These are phyloP conservation scores for Eulithis testata DNA, from an alignment of 2,888 invertebrate species.

Conservation along the genomic window DNA sequence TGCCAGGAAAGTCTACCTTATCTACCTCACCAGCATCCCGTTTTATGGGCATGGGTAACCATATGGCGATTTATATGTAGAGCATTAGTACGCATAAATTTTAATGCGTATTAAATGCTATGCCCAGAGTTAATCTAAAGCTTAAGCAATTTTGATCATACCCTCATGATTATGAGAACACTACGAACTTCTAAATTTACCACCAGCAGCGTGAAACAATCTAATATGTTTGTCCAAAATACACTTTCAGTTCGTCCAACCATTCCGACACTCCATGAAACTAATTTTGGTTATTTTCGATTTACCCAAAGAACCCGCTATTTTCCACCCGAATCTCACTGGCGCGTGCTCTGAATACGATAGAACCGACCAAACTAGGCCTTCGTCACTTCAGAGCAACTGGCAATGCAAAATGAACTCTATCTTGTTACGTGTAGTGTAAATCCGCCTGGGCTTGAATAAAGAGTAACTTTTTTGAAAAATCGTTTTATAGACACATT, in stretches of 20 bases:
- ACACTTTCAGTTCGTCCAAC: conserved; percentile 2
- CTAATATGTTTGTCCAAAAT: not conserved
- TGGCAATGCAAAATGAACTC: conserved; percentile 3
- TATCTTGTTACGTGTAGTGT: not conserved
- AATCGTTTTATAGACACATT: not conserved
- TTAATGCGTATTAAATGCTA: no score
- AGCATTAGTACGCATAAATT: no score
- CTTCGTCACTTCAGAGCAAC: conserved; percentile 5
- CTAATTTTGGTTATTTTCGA: conserved; percentile 43
- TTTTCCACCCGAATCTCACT: conserved; percentile 51
- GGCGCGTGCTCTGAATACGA: conserved; percentile 54
- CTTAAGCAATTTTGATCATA: no score
- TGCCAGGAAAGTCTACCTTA: no score
- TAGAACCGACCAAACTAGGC: conserved; percentile 11
- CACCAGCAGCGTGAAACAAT: not conserved
- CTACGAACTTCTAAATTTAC: not conserved
- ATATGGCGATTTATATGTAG: no score
- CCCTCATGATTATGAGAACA: no score
- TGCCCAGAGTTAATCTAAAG: no score
- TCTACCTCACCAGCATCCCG: no score
- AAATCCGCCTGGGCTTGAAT: not conserved
- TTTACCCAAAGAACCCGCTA: conserved; percentile 44
- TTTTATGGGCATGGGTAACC: no score
- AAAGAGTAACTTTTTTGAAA: not conserved
- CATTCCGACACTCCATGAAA: conserved; percentile 21